A percentile compares a stretch with the other conserved stretches of the same genome.
Conservation (phyloP, 2,113 vertebrate species). For the Echinops telfairi region DNA sequence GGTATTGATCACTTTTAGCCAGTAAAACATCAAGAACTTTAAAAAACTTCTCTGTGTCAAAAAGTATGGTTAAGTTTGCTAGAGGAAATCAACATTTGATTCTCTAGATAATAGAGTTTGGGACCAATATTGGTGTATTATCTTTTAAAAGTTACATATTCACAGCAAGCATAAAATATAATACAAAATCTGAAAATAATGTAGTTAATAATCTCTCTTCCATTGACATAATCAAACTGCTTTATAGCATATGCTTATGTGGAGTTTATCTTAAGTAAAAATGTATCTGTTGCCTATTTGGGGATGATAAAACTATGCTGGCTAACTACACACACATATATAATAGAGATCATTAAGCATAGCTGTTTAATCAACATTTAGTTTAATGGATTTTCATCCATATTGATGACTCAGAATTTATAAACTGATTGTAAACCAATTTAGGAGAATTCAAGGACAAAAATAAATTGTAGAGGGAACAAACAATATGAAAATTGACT, state of each 20-base stretch:
- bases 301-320: not conserved
- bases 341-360: not conserved
- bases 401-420: not conserved
- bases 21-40: constrained; percentile 46
- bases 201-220: not conserved
- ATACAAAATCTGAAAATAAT: constrained; percentile 43
- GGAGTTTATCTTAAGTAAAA: constrained; percentile 25
- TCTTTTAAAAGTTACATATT: not conserved
- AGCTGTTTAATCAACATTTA: not conserved
- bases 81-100: constrained; percentile 79
- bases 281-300: not conserved
- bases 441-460: not conserved
- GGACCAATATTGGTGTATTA: constrained; percentile 42
- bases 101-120: constrained; percentile 49
- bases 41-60: constrained; percentile 47
- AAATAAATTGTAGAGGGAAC: not conserved
- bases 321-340: not conserved
- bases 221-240: not conserved
- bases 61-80: constrained; percentile 59
- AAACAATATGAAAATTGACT: not conserved
- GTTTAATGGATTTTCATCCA: not conserved
- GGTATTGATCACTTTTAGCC: not conserved
- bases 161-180: constrained; percentile 34
- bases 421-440: not conserved
- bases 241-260: not conserved